Evolutionary conservation across 2,888 invertebrate species (phyloP), one percentile per base, ranked within the genome.

Genomic region (Willowsia nigromaculata): DNA sequence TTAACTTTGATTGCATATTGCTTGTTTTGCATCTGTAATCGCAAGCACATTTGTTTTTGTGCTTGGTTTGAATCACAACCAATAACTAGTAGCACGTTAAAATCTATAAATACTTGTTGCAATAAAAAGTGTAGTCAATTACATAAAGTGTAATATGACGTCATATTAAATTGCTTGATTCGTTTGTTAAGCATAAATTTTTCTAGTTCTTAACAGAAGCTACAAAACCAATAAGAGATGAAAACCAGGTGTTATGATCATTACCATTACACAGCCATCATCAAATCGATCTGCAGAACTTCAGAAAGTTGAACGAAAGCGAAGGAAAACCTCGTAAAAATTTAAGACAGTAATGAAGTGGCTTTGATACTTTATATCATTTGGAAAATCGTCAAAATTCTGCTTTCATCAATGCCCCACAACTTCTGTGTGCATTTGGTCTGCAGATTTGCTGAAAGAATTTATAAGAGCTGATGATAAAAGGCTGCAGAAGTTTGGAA

Each of bases 181-280:
- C 53, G n/a, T n/a, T n/a, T 15, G 62, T 15, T 62, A 62, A 25
- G 18, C 2, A 13, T 15, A 62, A 62, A 62, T 30, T 11, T 27
- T 59, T 27, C 15, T n/a, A 25, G 27, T 27, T 53, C 18, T 18
- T 53, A 1, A 27, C 30, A 27, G 6, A 25, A 27, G 11, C 50
- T 78, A 30, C 33, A 50, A 50, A 56, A 53, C 78, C 9, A 15
- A 43, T 47, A 33, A 33, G 27, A 40, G 59, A 81, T 62, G 81
- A 81, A 81, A 59, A 37, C 81, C 81, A 81, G 81, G 81, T 81
- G 81, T 81, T 40, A 81, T 59, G 59, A 81, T 81, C 81, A 62
- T 81, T 43, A 53, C 76, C 76, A 50, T 74, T 47, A 78, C n/a
- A 37, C 37, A 59, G 33, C 27, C 74, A 53, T 76, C 47, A 76